Conservation (phyloP, 2,888 invertebrate genomes). For the Amorpha juglandis region DNA sequence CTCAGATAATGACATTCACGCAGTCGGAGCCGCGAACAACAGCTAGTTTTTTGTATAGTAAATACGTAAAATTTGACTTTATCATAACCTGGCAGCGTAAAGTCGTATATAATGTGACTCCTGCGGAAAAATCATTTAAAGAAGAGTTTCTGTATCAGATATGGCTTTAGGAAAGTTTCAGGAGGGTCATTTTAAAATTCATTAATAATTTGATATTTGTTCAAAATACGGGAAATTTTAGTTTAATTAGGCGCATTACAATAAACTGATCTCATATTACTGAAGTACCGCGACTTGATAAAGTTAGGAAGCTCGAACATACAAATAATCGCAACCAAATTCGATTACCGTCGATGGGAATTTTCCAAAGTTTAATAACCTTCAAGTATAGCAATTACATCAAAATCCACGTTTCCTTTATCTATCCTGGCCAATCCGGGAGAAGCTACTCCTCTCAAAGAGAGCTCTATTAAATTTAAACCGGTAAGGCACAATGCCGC, state of each 20-base stretch:
- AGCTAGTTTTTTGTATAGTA: too few species aligned
- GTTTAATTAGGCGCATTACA: background rate
- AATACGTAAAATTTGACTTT: too few species aligned
- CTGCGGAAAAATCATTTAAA: background rate
- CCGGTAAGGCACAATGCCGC: conserved; percentile 51
- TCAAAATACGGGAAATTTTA: too few species aligned
- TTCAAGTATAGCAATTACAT: conserved; percentile 26
- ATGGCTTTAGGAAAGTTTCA: background rate
- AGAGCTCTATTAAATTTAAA: conserved; percentile 56
- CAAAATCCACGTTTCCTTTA: conserved; percentile 15
- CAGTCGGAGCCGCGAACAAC: too few species aligned
- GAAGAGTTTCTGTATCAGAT: background rate
- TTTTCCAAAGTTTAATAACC: conserved; percentile 28
- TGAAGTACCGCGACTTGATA: too few species aligned
- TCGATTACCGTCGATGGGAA: conserved; percentile 31
- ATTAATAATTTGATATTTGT: background rate
- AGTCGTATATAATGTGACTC: background rate
- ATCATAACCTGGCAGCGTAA: background rate
- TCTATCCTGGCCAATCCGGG: conserved; percentile 1
- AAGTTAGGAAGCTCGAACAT: conserved; percentile 27
- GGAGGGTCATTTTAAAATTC: background rate
- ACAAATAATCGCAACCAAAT: conserved; percentile 54
- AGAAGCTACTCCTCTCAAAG: conserved; percentile 35
- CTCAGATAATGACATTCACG: too few species aligned
- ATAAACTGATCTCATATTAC: background rate